phyloP scores from a whole-genome alignment of 2,113 vertebrate species.

The Sander vitreus region DNA sequence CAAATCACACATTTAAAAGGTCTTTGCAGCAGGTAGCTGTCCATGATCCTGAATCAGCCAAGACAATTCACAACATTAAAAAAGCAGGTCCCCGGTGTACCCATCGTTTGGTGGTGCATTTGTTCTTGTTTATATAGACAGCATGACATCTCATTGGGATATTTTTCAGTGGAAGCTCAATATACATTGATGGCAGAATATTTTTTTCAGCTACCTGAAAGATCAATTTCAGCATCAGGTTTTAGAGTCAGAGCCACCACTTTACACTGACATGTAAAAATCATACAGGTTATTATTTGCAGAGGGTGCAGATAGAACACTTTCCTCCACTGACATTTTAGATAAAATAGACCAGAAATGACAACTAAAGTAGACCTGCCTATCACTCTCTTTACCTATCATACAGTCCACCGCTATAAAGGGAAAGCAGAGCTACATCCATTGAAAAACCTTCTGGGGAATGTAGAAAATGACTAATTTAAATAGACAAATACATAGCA shows the following conservation, averaged over 20 bases:
- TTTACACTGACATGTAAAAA: constrained; percentile 20
- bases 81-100: neutral
- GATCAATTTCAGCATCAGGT: neutral
- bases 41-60: constrained; percentile 17
- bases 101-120: too few relatives aligned
- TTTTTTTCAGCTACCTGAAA: constrained; percentile 1
- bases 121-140: neutral
- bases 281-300: neutral
- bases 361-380: too few relatives aligned
- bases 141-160: neutral
- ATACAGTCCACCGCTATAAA: too few relatives aligned
- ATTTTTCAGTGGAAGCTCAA: neutral
- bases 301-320: too few relatives aligned
- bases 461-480: too few relatives aligned
- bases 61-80: neutral
- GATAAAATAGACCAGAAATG: too few relatives aligned
- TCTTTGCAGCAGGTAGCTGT: constrained; percentile 25
- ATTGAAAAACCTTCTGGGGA: too few relatives aligned
- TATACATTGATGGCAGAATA: neutral
- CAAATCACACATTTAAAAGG: neutral
- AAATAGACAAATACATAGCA: too few relatives aligned
- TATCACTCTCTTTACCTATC: too few relatives aligned
- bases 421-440: too few relatives aligned
- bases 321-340: too few relatives aligned
- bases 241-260: neutral